phyloP scores from a whole-genome alignment of 2,113 vertebrate species.

The Eidolon helvum region DNA sequence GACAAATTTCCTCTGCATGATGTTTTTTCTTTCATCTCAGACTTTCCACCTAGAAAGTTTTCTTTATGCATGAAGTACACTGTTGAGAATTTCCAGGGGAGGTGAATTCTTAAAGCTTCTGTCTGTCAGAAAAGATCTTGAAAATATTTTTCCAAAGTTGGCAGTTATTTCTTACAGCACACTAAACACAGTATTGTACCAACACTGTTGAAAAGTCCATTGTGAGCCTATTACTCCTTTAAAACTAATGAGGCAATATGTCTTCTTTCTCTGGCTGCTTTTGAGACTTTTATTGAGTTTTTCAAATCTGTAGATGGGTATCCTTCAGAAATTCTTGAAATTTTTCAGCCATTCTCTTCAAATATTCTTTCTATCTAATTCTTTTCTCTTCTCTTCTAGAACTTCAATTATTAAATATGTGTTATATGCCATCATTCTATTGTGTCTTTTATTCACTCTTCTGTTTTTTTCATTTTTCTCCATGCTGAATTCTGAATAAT shows the following conservation, averaged over 20 bases:
- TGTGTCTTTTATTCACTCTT: background rate
- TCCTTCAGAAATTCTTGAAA: background rate
- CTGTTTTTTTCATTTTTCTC: background rate
- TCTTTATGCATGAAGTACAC: background rate
- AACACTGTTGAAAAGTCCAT: background rate
- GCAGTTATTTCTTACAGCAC: background rate
- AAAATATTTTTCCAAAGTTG: background rate
- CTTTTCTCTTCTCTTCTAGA: background rate
- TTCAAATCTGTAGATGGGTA: background rate
- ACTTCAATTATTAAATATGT: background rate
- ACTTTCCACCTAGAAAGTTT: background rate
- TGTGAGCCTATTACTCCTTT: background rate
- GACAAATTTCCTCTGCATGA: background rate
- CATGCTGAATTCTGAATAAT: background rate
- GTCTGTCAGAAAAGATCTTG: background rate
- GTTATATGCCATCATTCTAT: background rate
- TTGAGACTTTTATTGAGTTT: background rate
- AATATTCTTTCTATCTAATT: background rate
- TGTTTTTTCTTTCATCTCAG: background rate
- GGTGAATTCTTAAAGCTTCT: background rate
- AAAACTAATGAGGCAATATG: background rate
- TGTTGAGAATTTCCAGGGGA: background rate
- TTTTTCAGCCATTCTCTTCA: background rate
- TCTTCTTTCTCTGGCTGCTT: background rate
- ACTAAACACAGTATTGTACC: background rate